phyloP scores from a whole-genome alignment of 1,140 invertebrate species.

The Zaprionus nigranus region DNA sequence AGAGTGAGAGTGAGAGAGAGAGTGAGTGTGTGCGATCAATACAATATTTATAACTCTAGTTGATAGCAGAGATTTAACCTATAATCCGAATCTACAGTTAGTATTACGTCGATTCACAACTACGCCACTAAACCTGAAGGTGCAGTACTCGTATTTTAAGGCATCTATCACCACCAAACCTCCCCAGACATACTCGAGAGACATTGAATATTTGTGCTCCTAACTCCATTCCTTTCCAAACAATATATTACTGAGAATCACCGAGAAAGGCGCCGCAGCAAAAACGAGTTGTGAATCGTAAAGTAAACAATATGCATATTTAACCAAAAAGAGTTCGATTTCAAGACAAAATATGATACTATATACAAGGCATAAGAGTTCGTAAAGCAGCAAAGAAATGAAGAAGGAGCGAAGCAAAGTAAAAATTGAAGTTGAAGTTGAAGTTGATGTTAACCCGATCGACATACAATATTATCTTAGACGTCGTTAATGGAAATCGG shows the following conservation, averaged over 20 bases:
- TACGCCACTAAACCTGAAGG: slow-evolving; percentile 5
- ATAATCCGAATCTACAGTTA: slow-evolving; percentile 30
- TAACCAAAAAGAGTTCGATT: slow-evolving; percentile 25
- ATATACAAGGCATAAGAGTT: slow-evolving; percentile 5
- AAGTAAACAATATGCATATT: slow-evolving; percentile 23
- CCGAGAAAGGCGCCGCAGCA: slow-evolving; percentile 16
- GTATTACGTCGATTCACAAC: slow-evolving; percentile 22
- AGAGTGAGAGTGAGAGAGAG: not conserved
- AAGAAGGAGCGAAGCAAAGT: not conserved
- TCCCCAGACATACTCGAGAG: not conserved
- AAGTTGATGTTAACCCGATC: not conserved
- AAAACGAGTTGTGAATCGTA: slow-evolving; percentile 39
- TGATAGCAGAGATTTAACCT: not conserved
- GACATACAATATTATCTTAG: slow-evolving; percentile 15
- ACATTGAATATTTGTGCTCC: slow-evolving; percentile 4
- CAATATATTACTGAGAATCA: slow-evolving; percentile 29
- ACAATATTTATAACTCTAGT: not conserved
- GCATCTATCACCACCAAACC: not conserved
- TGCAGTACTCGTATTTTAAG: slow-evolving; percentile 1
- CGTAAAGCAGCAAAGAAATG: not conserved
- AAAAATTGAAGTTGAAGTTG: not conserved
- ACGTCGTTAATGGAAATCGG: slow-evolving; percentile 17
- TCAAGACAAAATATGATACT: slow-evolving; percentile 8
- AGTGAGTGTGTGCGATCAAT: not conserved
- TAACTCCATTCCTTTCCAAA: not conserved